phyloP scores from a whole-genome alignment of 2,113 vertebrate species.

The Odocoileus hemionus region DNA sequence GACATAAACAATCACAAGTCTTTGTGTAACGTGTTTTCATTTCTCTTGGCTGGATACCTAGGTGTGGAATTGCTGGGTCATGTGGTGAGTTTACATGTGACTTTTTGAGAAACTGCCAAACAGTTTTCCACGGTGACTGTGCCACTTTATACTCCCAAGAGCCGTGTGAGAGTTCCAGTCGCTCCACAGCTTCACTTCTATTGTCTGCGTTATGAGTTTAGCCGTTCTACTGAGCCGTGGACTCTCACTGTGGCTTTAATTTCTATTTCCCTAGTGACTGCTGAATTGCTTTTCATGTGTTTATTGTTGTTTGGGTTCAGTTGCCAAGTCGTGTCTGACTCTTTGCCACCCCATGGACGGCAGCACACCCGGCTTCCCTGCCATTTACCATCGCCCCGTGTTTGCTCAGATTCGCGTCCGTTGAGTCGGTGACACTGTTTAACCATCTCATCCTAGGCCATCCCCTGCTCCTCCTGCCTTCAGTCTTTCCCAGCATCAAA shows the following conservation, averaged over 20 bases:
- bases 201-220: not conserved
- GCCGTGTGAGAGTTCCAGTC: not conserved
- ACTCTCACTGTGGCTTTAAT: not conserved
- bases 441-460: not conserved
- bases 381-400: not conserved
- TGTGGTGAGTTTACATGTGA: not conserved
- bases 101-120: not conserved
- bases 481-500: not conserved
- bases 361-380: not conserved
- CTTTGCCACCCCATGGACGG: not conserved
- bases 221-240: not conserved
- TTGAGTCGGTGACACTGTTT: not conserved
- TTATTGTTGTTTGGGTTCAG: not conserved
- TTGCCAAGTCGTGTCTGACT: not conserved
- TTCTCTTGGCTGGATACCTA: not conserved
- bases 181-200: not conserved
- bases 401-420: not conserved
- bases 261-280: not conserved
- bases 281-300: not conserved
- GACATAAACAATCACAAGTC: not conserved
- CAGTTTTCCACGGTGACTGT: not conserved
- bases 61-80: not conserved
- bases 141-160: not conserved
- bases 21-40: not conserved
- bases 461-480: not conserved